Evolutionary conservation across 1,140 invertebrate genomes (phyloP).

Genomic region (Tetramorium parvispinum): DNA sequence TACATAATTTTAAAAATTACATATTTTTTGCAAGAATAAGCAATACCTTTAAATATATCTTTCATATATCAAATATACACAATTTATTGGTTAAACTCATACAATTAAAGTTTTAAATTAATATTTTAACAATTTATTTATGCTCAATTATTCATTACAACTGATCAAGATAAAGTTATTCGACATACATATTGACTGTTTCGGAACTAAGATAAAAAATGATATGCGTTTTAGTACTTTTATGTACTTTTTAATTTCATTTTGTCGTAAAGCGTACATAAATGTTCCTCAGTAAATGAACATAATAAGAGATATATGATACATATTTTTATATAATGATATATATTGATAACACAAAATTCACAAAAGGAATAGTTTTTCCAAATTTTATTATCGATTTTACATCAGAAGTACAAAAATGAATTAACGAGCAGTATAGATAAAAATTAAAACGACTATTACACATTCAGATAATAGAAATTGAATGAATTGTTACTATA

Average conservation of each 20-base stretch:
- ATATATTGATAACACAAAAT: conserved; percentile 20
- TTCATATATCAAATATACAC: not conserved
- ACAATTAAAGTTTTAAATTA: conserved; percentile 12
- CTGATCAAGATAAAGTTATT: conserved; percentile 17
- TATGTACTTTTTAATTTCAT: conserved; percentile 40
- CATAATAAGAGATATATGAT: conserved; percentile 7
- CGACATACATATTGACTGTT: conserved; percentile 19
- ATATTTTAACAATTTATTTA: conserved; percentile 42
- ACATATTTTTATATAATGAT: conserved; percentile 23
- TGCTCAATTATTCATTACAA: conserved; percentile 37
- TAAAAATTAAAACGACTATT: conserved; percentile 11
- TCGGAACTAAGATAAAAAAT: conserved; percentile 20
- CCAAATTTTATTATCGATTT: conserved; percentile 36
- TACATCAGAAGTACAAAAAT: conserved; percentile 34
- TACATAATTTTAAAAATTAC: not conserved
- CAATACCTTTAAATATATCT: conserved; percentile 1
- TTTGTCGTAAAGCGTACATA: conserved; percentile 10
- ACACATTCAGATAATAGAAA: conserved; percentile 15
- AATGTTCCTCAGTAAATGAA: conserved; percentile 39
- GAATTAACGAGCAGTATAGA: conserved; percentile 6
- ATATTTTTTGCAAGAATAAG: not conserved
- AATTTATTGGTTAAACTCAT: conserved; percentile 28
- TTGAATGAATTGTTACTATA: conserved; percentile 31
- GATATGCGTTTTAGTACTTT: conserved; percentile 16
- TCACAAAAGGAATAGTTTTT: not conserved